Base-by-base conservation (phyloP, 2,797 vertebrate species). In the Periophthalmus magnuspinnatus region DNA sequence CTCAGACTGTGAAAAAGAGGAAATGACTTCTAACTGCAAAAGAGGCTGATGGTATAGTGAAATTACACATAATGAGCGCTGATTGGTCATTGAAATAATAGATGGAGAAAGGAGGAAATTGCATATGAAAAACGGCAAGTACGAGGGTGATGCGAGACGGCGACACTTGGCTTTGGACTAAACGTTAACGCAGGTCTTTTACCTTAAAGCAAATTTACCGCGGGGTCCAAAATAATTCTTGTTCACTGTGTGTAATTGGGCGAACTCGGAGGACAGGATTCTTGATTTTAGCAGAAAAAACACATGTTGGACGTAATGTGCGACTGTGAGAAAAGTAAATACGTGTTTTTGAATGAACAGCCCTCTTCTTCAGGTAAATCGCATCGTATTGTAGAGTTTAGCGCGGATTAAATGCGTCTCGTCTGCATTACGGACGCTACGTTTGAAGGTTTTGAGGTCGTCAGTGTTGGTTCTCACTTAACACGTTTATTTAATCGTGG, bases 1-100 rank as follows among this genome's bases (percentile, higher is more conserved):
- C 59, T 63, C 63, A 6, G 67, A 70, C 68, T 72, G 68, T 38
- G 34, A 67, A 55, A 62, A 71, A 17, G 19, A 50, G 6, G 19
- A 36, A 69, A 67, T 50, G 55, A 71, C 60, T 63, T 16, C n/a
- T 13, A 21, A 63, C 36, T 14, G 34, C 17, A 36, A 38, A 61
- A 19, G 28, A 19, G 56, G 11, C 16, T 55, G 8, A 52, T 52
- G 50, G 50, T n/a, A 21, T 52, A 52, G 50, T 9, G 50, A 52
- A 9, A 21, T 50, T 52, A n/a, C 52, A 52, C 19, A 52, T 55
- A 22, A 55, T 22, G 22, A 17, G 6, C 17, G 28, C 6, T 58
- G 24, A 32, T 58, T 17, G 54, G 28, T 58, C 28, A 58, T 16
- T 58, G 6, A 58, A 58, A 24, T 56, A 56, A 56, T 56, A 22